These are phyloP conservation scores for Drosophila chauvacae DNA, from an alignment of 1,140 invertebrate species.

Conservation along the genomic window DNA sequence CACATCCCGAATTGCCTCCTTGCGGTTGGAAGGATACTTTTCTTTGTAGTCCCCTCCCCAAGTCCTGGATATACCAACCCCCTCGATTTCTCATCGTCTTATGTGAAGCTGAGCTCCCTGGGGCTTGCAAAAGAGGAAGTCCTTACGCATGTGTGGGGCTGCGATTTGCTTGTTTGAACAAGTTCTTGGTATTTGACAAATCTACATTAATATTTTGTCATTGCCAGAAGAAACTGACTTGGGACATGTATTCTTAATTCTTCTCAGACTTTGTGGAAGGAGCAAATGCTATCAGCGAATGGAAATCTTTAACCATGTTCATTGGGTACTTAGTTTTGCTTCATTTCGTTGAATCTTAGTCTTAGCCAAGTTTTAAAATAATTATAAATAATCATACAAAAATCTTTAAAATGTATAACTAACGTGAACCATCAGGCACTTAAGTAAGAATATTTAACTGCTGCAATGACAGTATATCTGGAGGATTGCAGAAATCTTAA, in stretches of 20 bases:
- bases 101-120: constrained; percentile 52
- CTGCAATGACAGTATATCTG: not conserved
- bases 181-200: constrained; percentile 56
- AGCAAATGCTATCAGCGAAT: not conserved
- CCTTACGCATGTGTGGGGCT: constrained; percentile 44
- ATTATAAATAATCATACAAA: not conserved
- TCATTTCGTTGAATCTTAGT: no score
- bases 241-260: not conserved
- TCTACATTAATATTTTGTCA: constrained; percentile 44
- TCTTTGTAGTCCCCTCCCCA: constrained; percentile 13
- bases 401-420: not conserved
- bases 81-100: constrained; percentile 33
- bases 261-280: not conserved
- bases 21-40: constrained; percentile 53
- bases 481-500: not conserved
- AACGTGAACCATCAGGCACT: not conserved
- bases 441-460: not conserved
- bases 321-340: no score
- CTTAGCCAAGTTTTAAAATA: not conserved
- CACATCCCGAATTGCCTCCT: constrained; percentile 58
- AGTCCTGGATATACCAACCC: not conserved
- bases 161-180: constrained; percentile 68
- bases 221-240: not conserved
- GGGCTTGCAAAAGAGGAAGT: constrained; percentile 31
- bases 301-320: not conserved